Evolutionary conservation across 2,888 invertebrate species (phyloP).

Genomic region (Urechis unicinctus): DNA sequence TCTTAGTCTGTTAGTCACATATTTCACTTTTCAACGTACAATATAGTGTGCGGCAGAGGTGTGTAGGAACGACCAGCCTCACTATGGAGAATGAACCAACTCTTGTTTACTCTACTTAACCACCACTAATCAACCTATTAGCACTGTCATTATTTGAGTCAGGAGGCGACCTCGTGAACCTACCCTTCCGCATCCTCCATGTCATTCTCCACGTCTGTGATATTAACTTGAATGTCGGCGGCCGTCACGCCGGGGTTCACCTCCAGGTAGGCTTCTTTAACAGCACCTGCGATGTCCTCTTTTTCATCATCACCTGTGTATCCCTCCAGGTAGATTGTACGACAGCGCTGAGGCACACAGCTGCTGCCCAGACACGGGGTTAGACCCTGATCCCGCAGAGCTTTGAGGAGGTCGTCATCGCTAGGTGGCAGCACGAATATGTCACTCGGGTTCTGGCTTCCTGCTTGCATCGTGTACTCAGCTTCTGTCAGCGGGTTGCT

Average conservation of each 20-base stretch:
- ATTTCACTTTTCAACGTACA: too few relatives aligned
- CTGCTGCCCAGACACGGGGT: background rate
- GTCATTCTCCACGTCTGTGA: background rate
- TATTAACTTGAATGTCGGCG: background rate
- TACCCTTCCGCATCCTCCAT: background rate
- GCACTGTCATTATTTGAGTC: too few relatives aligned
- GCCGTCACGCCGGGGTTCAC: background rate
- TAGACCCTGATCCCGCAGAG: background rate
- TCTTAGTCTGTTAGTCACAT: too few relatives aligned
- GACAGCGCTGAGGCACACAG: background rate
- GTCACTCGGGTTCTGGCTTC: background rate
- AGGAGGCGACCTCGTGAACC: too few relatives aligned
- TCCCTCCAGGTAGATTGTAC: background rate
- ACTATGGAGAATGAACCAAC: too few relatives aligned
- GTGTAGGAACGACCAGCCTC: too few relatives aligned
- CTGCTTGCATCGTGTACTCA: background rate
- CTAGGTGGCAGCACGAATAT: background rate
- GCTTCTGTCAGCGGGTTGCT: background rate
- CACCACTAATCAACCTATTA: too few relatives aligned
- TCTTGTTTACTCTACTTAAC: too few relatives aligned
- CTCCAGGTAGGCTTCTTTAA: background rate
- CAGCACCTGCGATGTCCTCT: background rate
- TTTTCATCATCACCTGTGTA: background rate
- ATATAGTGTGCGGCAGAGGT: too few relatives aligned
- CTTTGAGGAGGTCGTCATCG: background rate